These are phyloP conservation scores for Carapus acus DNA, from an alignment of 2,797 vertebrate genomes.

Conservation along the genomic window DNA sequence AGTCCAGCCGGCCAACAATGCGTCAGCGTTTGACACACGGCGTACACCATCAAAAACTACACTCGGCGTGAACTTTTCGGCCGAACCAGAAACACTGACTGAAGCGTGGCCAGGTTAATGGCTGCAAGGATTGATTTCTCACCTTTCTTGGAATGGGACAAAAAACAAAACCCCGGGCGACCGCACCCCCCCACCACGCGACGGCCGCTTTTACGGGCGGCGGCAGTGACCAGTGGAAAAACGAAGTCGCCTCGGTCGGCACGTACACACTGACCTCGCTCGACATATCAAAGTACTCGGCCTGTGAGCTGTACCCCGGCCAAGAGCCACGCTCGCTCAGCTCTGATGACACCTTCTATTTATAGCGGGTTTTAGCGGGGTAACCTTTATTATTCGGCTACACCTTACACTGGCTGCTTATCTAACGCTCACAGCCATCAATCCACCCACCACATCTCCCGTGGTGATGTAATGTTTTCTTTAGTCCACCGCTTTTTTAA, in stretches of 20 bases:
- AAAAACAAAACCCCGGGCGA: slow-evolving; percentile 38
- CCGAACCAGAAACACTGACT: slow-evolving; percentile 21
- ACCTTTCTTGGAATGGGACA: slow-evolving; percentile 41
- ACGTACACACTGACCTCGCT: slow-evolving; percentile 53
- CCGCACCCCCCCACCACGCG: slow-evolving; percentile 43
- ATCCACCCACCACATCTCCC: slow-evolving; percentile 49
- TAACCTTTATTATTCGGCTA: slow-evolving; percentile 49
- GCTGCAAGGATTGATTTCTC: slow-evolving; percentile 39
- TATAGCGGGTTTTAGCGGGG: slow-evolving; percentile 60
- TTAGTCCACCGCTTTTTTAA: slow-evolving; percentile 38
- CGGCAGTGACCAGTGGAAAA: slow-evolving; percentile 63
- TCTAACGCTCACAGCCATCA: slow-evolving; percentile 59
- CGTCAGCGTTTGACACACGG: slow-evolving; percentile 25
- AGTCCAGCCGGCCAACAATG: slow-evolving; percentile 6
- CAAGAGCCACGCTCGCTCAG: slow-evolving; percentile 36
- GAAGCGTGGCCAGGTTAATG: slow-evolving; percentile 22
- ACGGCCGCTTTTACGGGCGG: slow-evolving; percentile 55
- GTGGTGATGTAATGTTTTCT: slow-evolving; percentile 49
- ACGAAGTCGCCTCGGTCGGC: slow-evolving; percentile 43
- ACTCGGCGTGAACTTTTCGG: slow-evolving; percentile 28
- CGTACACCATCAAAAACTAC: slow-evolving; percentile 22
- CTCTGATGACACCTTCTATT: slow-evolving; percentile 71
- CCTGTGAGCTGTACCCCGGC: slow-evolving; percentile 46
- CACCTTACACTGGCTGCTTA: slow-evolving; percentile 65
- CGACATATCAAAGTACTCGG: slow-evolving; percentile 52